phyloP scores from a whole-genome alignment of 2,797 vertebrate genomes.

The Thripadectes ignobilis region DNA sequence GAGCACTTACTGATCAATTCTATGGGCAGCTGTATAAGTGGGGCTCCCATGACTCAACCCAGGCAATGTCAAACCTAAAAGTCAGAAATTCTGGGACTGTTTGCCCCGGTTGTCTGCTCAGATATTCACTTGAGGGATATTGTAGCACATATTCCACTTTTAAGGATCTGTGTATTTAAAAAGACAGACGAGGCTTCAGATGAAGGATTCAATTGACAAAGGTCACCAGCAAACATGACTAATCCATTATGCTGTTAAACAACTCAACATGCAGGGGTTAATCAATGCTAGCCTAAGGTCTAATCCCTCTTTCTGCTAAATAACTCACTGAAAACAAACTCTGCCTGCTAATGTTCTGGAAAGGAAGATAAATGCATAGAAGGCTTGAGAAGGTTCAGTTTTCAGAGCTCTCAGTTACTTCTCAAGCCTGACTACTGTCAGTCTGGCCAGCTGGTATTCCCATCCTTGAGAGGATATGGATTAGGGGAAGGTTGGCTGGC shows the following conservation, averaged over 20 bases:
- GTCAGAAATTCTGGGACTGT: not conserved
- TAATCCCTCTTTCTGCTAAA: constrained; percentile 44
- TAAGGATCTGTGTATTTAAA: not conserved
- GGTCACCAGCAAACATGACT: constrained; percentile 49
- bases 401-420: not conserved
- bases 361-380: not conserved
- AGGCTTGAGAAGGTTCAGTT: not conserved
- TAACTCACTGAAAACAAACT: constrained; percentile 38
- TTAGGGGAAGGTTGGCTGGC: not conserved
- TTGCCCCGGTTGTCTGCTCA: not conserved
- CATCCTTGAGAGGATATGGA: not conserved
- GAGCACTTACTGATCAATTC: accelerated
- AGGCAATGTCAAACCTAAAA: accelerated
- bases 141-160: not conserved
- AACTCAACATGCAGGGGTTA: constrained; percentile 66
- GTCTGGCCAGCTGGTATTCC: constrained; percentile 19
- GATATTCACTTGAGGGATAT: not conserved
- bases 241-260: constrained; percentile 62
- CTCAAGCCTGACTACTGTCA: not conserved
- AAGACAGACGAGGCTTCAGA: not conserved
- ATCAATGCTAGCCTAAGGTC: constrained; percentile 48
- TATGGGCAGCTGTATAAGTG: accelerated
- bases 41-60: not conserved
- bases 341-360: constrained; percentile 20
- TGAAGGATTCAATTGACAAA: constrained; percentile 44